Evolutionary conservation across 2,797 vertebrate genomes (phyloP), one percentile per base, ranked within the genome.

Genomic region (Peromyscus nudipes): DNA sequence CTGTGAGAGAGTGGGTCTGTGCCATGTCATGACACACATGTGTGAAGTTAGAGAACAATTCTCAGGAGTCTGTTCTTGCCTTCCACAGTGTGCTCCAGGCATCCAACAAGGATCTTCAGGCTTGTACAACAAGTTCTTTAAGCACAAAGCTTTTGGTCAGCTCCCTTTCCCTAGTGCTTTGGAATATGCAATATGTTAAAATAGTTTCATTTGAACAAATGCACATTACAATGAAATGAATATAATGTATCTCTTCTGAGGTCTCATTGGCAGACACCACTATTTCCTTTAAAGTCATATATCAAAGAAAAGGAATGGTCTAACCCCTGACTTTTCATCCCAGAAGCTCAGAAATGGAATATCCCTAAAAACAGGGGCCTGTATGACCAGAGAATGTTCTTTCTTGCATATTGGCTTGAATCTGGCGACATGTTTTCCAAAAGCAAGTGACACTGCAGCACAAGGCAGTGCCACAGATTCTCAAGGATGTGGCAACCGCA

Each of bases 351-450:
- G 3, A 31, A 71, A 8, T 65, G 9, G 88, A 92, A 46, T 77
- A 81, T 34, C 25, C 31, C 34, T 90, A 49, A 95, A 95, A 86
- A 92, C 84, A 62, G 83, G 92, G 91, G 82, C 96, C 95, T 65
- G 60, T 2, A 16, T 49, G 37, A 91, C 31, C 34, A 71, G 9
- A 86, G 88, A 92, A 95, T 97, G 92, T 73, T 92, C 40, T 60
- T 95, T 86, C 13, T 76, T 87, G 79, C 71, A 27, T 83, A 37
- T 96, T 97, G 57, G 49, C 79, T 98, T 98, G 98, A 95, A 98
- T 97, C 92, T 93, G 80, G 92, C 71, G 62, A 92, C 91, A 55
- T 6, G 29, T 97, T 98, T 98, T 86, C 13, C 94, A 37, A 97
- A 97, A 97, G 92, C 92, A 96, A 94, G 25, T 37, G 17, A n/a